Percentiles rank a stretch among this genome's conserved stretches.
Conservation (phyloP, 1,140 invertebrate genomes). For the Pachypsylla venusta region DNA sequence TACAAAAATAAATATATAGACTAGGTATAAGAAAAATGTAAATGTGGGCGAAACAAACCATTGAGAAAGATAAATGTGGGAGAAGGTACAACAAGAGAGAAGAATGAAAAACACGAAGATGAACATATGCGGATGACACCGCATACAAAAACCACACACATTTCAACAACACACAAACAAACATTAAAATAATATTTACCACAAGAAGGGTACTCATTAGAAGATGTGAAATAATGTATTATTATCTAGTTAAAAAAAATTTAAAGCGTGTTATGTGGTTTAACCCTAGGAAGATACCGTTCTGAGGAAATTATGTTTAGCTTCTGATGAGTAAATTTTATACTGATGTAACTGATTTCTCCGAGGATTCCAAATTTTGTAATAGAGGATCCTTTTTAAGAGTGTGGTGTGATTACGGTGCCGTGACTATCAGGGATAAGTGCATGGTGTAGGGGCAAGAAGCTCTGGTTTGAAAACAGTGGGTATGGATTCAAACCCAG, state of each 20-base stretch:
- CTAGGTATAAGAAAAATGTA: slow-evolving; percentile 8
- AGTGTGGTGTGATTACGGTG: too few relatives aligned
- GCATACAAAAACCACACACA: slow-evolving; percentile 2
- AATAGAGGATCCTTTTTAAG: too few relatives aligned
- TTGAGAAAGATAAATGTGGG: slow-evolving; percentile 7
- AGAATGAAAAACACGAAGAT: neutral
- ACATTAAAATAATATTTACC: neutral
- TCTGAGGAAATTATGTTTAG: too few relatives aligned
- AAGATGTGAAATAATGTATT: neutral
- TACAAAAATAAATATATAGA: too few relatives aligned
- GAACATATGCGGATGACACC: slow-evolving; percentile 4
- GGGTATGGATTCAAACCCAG: too few relatives aligned
- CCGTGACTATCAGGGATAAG: too few relatives aligned
- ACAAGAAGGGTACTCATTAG: neutral
- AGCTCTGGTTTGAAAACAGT: too few relatives aligned
- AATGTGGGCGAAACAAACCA: slow-evolving; percentile 9
- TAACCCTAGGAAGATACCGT: too few relatives aligned
- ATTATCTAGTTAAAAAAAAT: slow-evolving; percentile 4
- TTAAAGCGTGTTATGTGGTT: slow-evolving; percentile 8
- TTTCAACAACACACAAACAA: slow-evolving; percentile 2
- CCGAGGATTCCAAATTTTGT: too few relatives aligned
- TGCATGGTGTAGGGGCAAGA: too few relatives aligned
- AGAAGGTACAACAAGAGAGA: neutral
- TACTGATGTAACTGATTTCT: too few relatives aligned
- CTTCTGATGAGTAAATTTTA: too few relatives aligned